Percentiles rank a stretch among this genome's conserved stretches.
These are phyloP conservation scores for Merodon equestris DNA, from an alignment of 2,888 invertebrate species.

Conservation along the genomic window DNA sequence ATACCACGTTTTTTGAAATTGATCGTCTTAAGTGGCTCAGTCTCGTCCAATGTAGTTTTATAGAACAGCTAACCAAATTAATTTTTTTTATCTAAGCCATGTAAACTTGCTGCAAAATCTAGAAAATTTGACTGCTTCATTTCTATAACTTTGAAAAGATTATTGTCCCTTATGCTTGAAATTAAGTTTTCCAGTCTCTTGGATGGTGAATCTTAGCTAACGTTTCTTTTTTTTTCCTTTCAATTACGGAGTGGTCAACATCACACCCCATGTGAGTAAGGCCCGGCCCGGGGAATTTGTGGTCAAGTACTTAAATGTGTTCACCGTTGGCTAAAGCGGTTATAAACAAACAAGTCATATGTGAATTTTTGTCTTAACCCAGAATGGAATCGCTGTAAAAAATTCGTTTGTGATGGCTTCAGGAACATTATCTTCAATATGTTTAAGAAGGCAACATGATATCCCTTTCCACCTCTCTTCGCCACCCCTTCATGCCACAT, in stretches of 20 bases:
- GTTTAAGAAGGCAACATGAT: constrained; percentile 1
- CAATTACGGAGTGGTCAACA: constrained; percentile 17
- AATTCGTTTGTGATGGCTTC: no score
- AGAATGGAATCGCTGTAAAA: constrained; percentile 21
- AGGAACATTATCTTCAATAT: constrained; percentile 11
- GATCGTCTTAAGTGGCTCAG: constrained; percentile 15
- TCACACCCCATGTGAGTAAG: no score
- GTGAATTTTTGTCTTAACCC: constrained; percentile 23
- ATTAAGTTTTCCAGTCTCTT: constrained; percentile 14
- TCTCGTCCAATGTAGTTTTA: constrained; percentile 9
- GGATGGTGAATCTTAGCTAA: constrained; percentile 12
- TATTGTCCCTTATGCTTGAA: no score
- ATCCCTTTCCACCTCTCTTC: background rate
- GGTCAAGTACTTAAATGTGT: no score
- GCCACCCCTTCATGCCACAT: constrained; percentile 17
- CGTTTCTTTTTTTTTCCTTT: constrained; percentile 4
- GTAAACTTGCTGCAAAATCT: constrained; percentile 14
- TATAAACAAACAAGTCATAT: constrained; percentile 25
- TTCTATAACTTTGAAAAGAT: no score
- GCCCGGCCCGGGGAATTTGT: constrained; percentile 26
- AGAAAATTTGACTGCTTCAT: constrained; percentile 5
- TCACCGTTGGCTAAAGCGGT: constrained; percentile 19
- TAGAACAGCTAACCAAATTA: constrained; percentile 21
- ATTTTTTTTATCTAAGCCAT: constrained; percentile 19
- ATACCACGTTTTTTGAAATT: constrained; percentile 12